A percentile compares a stretch with the other conserved stretches of the same genome.
Evolutionary conservation across 2,888 invertebrate genomes (phyloP).

Genomic region (Acronicta aceris): DNA sequence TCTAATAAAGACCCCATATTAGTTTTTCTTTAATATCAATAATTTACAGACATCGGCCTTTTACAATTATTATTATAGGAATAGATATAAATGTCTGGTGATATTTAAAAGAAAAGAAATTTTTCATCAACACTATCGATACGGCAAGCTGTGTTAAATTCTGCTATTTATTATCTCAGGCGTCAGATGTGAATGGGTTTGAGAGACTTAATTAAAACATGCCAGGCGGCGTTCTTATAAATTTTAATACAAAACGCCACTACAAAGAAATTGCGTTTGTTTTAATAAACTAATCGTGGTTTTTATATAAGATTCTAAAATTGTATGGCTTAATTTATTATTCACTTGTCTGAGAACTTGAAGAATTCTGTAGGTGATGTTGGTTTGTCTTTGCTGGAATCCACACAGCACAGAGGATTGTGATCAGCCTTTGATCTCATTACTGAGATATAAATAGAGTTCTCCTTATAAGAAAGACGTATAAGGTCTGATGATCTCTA

Average conservation of each 20-base stretch:
- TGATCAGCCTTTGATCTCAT: no score
- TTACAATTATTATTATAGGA: no score
- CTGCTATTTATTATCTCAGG: slow-evolving; percentile 45
- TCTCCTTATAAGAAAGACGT: no score
- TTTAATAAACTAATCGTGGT: slow-evolving; percentile 50
- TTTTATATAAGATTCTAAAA: slow-evolving; percentile 27
- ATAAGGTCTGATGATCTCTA: no score
- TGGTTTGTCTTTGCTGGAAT: background rate
- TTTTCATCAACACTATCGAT: slow-evolving; percentile 9
- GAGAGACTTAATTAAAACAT: slow-evolving; percentile 65
- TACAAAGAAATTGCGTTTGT: slow-evolving; percentile 46
- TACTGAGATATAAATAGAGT: no score
- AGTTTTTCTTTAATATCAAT: no score
- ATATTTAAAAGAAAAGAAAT: background rate
- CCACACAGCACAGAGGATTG: no score
- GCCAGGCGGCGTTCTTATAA: slow-evolving; percentile 58
- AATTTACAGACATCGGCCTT: no score
- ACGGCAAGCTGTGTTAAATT: slow-evolving; percentile 32
- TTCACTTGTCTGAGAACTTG: background rate
- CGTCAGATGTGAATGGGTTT: slow-evolving; percentile 65
- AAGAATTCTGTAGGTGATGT: background rate
- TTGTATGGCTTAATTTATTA: background rate
- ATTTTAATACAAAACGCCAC: slow-evolving; percentile 53
- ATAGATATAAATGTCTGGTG: no score
- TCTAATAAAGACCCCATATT: no score